Conservation (phyloP, 2,888 invertebrate genomes). For the Rhorus exstirpatorius region DNA sequence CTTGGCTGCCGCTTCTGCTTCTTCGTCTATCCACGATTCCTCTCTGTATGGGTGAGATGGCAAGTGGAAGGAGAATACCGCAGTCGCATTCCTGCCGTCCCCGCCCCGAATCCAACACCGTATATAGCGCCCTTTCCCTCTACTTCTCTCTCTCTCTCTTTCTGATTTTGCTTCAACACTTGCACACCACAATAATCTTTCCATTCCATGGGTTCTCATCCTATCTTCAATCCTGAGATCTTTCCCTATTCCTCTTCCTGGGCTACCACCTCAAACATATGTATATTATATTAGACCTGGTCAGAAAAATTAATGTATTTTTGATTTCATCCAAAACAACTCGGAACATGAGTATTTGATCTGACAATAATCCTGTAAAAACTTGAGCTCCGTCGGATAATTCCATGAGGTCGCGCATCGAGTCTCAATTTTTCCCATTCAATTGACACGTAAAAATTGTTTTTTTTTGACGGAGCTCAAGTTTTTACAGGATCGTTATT, state of each 20-base stretch:
- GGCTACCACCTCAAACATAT: not conserved
- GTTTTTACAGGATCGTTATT: no score
- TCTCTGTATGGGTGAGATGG: slow-evolving; percentile 53
- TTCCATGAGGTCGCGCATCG: no score
- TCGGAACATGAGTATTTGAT: no score
- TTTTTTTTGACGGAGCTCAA: no score
- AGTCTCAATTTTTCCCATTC: no score
- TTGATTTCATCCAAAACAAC: no score
- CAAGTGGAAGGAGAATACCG: slow-evolving; percentile 68
- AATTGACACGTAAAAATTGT: no score
- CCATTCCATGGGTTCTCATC: slow-evolving; percentile 23
- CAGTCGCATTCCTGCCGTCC: slow-evolving; percentile 67
- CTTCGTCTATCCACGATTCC: slow-evolving; percentile 30
- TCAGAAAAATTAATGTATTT: not conserved
- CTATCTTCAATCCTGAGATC: slow-evolving; percentile 20
- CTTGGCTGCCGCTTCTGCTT: slow-evolving; percentile 28
- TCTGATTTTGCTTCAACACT: slow-evolving; percentile 47
- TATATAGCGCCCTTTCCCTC: slow-evolving; percentile 10
- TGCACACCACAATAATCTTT: slow-evolving; percentile 16
- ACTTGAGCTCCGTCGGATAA: no score
- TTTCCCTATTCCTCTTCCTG: slow-evolving; percentile 17
- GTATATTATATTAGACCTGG: not conserved
- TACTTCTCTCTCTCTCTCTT: not conserved
- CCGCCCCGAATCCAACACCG: slow-evolving; percentile 52
- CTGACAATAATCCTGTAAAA: no score